A percentile compares a stretch with the other conserved stretches of the same genome.
phyloP scores from a whole-genome alignment of 2,888 invertebrate genomes.

The Papilio demoleus region DNA sequence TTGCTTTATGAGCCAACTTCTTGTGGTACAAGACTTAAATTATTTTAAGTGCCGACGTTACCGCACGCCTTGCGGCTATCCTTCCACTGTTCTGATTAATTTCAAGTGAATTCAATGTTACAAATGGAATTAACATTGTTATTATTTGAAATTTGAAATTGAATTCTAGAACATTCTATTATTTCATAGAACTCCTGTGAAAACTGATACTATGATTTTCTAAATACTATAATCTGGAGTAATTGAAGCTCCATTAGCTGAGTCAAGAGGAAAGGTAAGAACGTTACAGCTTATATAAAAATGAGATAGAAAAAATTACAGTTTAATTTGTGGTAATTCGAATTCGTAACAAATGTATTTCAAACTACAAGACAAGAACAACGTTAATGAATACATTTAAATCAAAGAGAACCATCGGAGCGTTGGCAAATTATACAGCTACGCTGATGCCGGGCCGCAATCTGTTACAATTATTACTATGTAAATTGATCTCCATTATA shows the following conservation, averaged over 20 bases:
- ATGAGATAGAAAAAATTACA: too few relatives aligned
- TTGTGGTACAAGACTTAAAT: slow-evolving; percentile 36
- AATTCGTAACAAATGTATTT: slow-evolving; percentile 23
- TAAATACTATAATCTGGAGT: too few relatives aligned
- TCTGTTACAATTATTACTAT: slow-evolving; percentile 78
- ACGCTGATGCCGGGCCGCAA: slow-evolving; percentile 55
- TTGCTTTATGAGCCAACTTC: slow-evolving; percentile 38
- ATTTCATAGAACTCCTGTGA: too few relatives aligned
- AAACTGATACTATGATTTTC: too few relatives aligned
- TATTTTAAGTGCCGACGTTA: slow-evolving; percentile 39
- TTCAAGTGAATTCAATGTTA: slow-evolving; percentile 17
- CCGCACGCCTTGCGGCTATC: slow-evolving; percentile 38
- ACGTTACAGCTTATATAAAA: too few relatives aligned
- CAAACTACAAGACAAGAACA: slow-evolving; percentile 35
- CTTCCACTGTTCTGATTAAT: slow-evolving; percentile 33
- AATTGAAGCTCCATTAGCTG: too few relatives aligned
- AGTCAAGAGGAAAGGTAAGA: too few relatives aligned
- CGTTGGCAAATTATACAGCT: slow-evolving; percentile 63
- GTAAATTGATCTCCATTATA: slow-evolving; percentile 68
- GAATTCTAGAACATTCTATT: not conserved
- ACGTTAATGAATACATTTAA: slow-evolving; percentile 44
- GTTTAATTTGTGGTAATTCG: not conserved
- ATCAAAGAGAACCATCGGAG: slow-evolving; percentile 53
- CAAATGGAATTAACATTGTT: slow-evolving; percentile 7
- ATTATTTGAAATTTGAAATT: not conserved